Evolutionary conservation across 2,797 vertebrate genomes (phyloP).

Genomic region (Pangasius mekongensis): DNA sequence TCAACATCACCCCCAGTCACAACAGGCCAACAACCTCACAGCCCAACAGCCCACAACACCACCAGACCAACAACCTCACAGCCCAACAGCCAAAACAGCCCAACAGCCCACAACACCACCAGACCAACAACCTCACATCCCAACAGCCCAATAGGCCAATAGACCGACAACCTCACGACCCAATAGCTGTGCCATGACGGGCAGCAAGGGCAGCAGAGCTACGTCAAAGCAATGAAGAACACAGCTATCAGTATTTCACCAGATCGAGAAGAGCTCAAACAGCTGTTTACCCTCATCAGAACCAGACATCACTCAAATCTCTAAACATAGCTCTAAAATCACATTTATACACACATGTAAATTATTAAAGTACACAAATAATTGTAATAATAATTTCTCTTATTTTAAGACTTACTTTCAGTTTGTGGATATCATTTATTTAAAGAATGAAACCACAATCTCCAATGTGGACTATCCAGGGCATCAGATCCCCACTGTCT

Average conservation of each 20-base stretch:
- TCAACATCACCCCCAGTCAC: no score
- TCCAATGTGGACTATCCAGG: background rate
- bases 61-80: no score
- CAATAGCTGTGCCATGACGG: background rate
- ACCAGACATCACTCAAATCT: constrained; percentile 3
- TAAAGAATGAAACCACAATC: background rate
- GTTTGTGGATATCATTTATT: background rate
- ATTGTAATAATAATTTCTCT: no score
- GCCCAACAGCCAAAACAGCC: no score
- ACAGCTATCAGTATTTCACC: background rate
- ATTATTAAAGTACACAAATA: background rate
- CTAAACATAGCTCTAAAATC: background rate
- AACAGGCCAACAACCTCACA: no score
- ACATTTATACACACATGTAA: background rate
- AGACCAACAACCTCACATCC: no score
- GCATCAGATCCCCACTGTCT: background rate
- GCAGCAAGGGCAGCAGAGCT: background rate
- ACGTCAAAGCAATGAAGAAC: background rate
- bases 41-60: no score
- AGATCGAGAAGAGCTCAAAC: background rate
- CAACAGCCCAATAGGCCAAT: background rate
- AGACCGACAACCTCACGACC: no score
- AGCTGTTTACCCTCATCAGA: background rate
- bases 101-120: no score
- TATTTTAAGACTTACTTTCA: background rate